phyloP scores from a whole-genome alignment of 2,888 invertebrate species.

The Chrysotoxum bicinctum region DNA sequence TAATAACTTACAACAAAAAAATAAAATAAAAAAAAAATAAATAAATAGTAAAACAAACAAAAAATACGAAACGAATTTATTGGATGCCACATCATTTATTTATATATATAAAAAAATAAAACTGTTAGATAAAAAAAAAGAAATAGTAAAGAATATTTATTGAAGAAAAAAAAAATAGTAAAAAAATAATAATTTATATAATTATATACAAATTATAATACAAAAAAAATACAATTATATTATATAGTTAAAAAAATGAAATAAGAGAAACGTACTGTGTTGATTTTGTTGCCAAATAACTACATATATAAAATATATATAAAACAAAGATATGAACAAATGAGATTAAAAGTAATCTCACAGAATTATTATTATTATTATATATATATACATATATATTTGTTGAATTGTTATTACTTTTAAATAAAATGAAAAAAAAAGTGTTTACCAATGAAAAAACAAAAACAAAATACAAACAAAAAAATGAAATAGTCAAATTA shows the following conservation, averaged over 20 bases:
- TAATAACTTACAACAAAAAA: slow-evolving; percentile 63
- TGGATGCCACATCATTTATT: slow-evolving; percentile 82
- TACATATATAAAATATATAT: slow-evolving; percentile 53
- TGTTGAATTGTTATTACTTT: slow-evolving; percentile 74
- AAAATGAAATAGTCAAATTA: slow-evolving; percentile 37
- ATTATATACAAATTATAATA: slow-evolving; percentile 65
- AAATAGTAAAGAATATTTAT: slow-evolving; percentile 65
- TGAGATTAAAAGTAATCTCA: slow-evolving; percentile 67
- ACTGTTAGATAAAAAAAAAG: slow-evolving; percentile 70
- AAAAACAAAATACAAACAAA: background rate
- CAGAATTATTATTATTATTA: slow-evolving; percentile 54
- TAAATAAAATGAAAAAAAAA: slow-evolving; percentile 37
- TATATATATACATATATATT: slow-evolving; percentile 69
- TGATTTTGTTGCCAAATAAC: slow-evolving; percentile 81
- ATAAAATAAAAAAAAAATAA: slow-evolving; percentile 38
- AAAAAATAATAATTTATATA: slow-evolving; percentile 71
- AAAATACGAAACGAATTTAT: slow-evolving; percentile 81
- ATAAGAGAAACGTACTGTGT: slow-evolving; percentile 80
- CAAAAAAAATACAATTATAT: slow-evolving; percentile 24
- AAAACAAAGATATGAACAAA: slow-evolving; percentile 60
- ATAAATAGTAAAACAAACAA: slow-evolving; percentile 56
- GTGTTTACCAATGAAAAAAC: slow-evolving; percentile 37
- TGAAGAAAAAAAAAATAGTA: slow-evolving; percentile 71
- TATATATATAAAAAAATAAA: slow-evolving; percentile 62
- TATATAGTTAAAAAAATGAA: slow-evolving; percentile 46